Evolutionary conservation across 2,113 vertebrate species (phyloP).

Genomic region (Hylia prasina): DNA sequence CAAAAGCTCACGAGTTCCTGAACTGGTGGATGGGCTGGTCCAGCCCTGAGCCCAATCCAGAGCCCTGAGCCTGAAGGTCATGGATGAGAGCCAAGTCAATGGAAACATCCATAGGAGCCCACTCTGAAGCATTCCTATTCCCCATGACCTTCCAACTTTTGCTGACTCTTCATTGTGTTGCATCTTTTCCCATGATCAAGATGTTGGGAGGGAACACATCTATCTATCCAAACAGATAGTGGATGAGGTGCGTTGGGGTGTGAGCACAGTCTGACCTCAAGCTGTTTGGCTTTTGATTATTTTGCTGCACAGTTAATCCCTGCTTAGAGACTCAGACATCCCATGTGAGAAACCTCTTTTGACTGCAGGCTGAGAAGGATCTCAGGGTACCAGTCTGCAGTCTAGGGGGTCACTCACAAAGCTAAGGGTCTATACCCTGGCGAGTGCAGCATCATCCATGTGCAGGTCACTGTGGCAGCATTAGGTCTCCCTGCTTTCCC

Average conservation of each 20-base stretch:
- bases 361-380: neutral
- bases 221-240: neutral
- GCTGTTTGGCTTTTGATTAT: neutral
- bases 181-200: neutral
- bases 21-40: neutral
- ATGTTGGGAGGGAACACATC: neutral
- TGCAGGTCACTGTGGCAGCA: neutral
- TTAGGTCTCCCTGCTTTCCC: neutral
- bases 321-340: neutral
- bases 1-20: neutral
- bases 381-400: neutral
- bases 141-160: neutral
- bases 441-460: neutral
- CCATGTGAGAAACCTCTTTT: neutral
- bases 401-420: neutral
- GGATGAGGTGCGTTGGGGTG: accelerated
- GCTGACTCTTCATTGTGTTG: neutral
- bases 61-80: neutral
- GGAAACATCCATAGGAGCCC: neutral
- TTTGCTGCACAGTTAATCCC: neutral
- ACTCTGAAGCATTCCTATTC: neutral
- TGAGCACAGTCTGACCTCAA: no score
- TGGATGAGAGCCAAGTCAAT: neutral
- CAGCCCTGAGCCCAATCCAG: neutral
- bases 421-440: neutral